Evolutionary conservation across 2,888 invertebrate species (phyloP), one percentile per base, ranked within the genome.

Genomic region (Caenorhabditis imperialis): DNA sequence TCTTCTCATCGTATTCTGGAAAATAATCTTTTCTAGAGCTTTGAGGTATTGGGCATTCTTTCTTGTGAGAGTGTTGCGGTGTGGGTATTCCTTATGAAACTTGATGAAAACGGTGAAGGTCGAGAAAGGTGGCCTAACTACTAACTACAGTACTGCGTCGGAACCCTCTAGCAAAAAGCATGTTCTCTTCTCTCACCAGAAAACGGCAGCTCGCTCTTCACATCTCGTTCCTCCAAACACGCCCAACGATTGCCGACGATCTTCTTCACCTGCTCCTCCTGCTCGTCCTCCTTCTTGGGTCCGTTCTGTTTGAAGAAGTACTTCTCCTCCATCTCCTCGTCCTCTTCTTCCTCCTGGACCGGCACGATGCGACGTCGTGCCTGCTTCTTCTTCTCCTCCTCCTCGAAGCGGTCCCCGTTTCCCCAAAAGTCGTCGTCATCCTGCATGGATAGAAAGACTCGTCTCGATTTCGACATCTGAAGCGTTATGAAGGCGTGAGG

Each of bases 341-440:
- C 51, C 22, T 37, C 48, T 8, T 67, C 55, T 16, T 67, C 54
- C 37, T 16, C 23, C 10, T 5, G 5, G 20, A 47, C 16, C 23
- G 47, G 20, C 5, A 8, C 35, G 22, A 27, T 3, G 18, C 16
- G 18, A 25, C 42, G 30, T 35, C 55, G 42, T 23, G 20, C 16
- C 40, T 37, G 53, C 18, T 22, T 20, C n/a, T 37, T 18, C 23
- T 37, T 27, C 53, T 51, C 53, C 25, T 57, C 40, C 20, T 48
- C 50, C 23, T 60, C 57, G 23, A 55, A 37, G 1, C 55, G 40
- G 27, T 70, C 74, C 4, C 63, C 70, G 47, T 76, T 79, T 7
- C 78, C 78, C 78, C 78, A 79, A 44, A 79, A 79, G 50, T 70
- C 63, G 42, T 63, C 65, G 54, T 76, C 63, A 25, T 65, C 73